These are phyloP conservation scores for Zoanthus sansibaricus DNA, from an alignment of 92 coral and sea anemone species.

Conservation along the genomic window DNA sequence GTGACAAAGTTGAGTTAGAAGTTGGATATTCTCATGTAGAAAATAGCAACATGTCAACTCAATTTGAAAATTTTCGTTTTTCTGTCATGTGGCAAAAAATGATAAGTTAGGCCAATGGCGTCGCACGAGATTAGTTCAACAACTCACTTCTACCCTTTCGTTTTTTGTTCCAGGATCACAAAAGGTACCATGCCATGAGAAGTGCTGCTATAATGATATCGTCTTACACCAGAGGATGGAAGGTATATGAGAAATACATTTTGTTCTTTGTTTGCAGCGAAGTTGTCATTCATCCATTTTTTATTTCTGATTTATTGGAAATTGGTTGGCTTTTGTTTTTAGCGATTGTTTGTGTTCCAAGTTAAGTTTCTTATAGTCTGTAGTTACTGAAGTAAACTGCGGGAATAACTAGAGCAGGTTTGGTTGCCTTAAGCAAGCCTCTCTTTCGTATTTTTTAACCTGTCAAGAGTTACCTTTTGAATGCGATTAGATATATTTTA, in stretches of 20 bases:
- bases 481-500: too few species aligned
- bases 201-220: slow-evolving; percentile 88
- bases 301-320: too few species aligned
- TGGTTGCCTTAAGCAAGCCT: too few species aligned
- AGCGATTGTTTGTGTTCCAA: too few species aligned
- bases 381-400: too few species aligned
- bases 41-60: neutral
- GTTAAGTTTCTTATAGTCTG: too few species aligned
- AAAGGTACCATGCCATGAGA: slow-evolving; percentile 75
- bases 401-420: too few species aligned
- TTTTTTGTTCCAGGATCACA: slow-evolving; percentile 70
- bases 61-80: neutral
- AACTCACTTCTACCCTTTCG: neutral
- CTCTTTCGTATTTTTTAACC: too few species aligned
- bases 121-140: neutral
- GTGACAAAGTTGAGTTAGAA: neutral
- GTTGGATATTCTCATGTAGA: neutral
- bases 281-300: too few species aligned
- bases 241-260: slow-evolving; percentile 55
- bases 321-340: too few species aligned
- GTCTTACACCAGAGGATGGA: slow-evolving; percentile 92
- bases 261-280: too few species aligned
- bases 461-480: too few species aligned
- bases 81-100: neutral
- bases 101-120: neutral